Percentiles rank a stretch among this genome's conserved stretches.
Evolutionary conservation across 2,113 vertebrate genomes (phyloP).

Genomic region (Carassius gibelio): DNA sequence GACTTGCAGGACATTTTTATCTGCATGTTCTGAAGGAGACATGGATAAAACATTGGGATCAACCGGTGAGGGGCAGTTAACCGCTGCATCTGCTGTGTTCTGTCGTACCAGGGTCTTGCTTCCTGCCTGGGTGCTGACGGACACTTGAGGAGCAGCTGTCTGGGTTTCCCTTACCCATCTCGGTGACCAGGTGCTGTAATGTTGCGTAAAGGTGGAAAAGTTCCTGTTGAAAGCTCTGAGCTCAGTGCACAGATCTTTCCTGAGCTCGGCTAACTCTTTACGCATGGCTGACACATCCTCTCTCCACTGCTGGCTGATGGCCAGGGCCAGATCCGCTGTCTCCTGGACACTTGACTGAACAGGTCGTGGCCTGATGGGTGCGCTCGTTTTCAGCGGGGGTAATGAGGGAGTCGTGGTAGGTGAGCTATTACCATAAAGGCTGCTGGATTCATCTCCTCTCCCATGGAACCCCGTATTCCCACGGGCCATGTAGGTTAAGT

Average conservation of each 20-base stretch:
- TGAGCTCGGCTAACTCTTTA: constrained; percentile 75
- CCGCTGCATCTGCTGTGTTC: constrained; percentile 77
- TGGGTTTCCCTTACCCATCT: constrained; percentile 64
- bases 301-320: constrained; percentile 79
- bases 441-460: constrained; percentile 73
- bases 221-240: constrained; percentile 80
- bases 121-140: constrained; percentile 77
- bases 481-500: constrained; percentile 73
- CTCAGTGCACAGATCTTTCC: constrained; percentile 77
- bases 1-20: constrained; percentile 47
- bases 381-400: constrained; percentile 67
- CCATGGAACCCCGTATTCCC: constrained; percentile 74
- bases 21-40: constrained; percentile 42
- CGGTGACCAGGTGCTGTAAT: constrained; percentile 81
- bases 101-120: constrained; percentile 75
- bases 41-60: constrained; percentile 49
- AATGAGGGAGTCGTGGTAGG: constrained; percentile 69
- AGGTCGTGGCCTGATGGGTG: constrained; percentile 58
- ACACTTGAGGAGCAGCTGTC: constrained; percentile 66
- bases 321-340: constrained; percentile 74
- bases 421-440: constrained; percentile 66
- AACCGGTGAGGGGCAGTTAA: constrained; percentile 71
- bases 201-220: constrained; percentile 77
- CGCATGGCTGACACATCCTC: constrained; percentile 81
- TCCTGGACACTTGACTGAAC: constrained; percentile 78